phyloP scores from a whole-genome alignment of 2,888 invertebrate species.

The Melanophora roralis region DNA sequence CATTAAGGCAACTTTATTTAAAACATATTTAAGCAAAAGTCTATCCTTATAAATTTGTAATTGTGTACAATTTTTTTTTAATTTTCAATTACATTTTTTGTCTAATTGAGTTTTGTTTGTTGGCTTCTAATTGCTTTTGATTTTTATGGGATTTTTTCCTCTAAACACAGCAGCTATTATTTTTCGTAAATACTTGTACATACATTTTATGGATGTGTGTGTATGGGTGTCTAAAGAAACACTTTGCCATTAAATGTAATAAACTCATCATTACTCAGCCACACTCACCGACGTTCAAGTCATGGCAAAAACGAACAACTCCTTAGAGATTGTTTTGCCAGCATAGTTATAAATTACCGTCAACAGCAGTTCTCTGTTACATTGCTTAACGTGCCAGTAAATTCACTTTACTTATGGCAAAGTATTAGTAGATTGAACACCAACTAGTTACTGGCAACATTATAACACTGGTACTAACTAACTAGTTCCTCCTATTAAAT shows the following conservation, averaged over 20 bases:
- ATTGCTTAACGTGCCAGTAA: conserved; percentile 2
- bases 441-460: not conserved
- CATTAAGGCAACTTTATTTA: too few relatives aligned
- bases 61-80: conserved; percentile 21
- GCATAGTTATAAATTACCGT: conserved; percentile 56
- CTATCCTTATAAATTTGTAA: too few relatives aligned
- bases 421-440: not conserved
- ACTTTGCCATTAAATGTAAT: not conserved
- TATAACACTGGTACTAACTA: not conserved
- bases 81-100: conserved; percentile 52
- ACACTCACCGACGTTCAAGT: not conserved
- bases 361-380: conserved; percentile 31
- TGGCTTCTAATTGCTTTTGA: conserved; percentile 75
- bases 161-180: not conserved
- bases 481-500: conserved; percentile 16
- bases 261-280: not conserved
- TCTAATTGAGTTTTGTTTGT: conserved; percentile 75
- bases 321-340: conserved; percentile 42
- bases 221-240: not conserved
- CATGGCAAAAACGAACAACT: not conserved
- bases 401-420: not conserved
- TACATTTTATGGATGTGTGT: too few relatives aligned
- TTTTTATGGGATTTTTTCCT: conserved; percentile 67
- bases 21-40: too few relatives aligned
- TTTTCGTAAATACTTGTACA: not conserved